Base-by-base conservation (phyloP, 1,140 invertebrate genomes). In the Hycleus phaleratus region DNA sequence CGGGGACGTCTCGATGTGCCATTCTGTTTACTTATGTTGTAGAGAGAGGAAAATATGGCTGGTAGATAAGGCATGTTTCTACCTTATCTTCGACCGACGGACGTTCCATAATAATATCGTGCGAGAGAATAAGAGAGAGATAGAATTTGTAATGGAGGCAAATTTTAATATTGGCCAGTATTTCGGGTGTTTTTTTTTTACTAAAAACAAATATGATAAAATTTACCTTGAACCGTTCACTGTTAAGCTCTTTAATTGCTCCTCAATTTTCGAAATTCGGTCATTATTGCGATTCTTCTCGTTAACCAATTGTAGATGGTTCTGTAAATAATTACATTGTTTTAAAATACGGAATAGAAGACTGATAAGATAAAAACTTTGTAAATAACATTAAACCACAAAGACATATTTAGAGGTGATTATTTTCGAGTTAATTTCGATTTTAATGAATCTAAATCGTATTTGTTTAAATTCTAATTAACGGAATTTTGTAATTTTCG, bases 281-380 rank as follows among this genome's bases (percentile, higher is more conserved):
- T 73, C 72, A 49, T 67, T 73, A 44, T 70, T 65, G 26, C 68
- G 64, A 52, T 66, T 65, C 56, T 71, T 72, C 43, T 73, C 72
- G 2, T 59, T 56, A 24, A 66, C 60, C 42, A 72, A 40, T 48
- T 69, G 69, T 43, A 73, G 45, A 40, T 72, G 72, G 54, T 68
- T 72, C 72, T 73, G 67, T 32, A 72, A 71, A 51, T 9, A 46
- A 56, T 49, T 10, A 61, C 55, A 40, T 43, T 2, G 42, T 11
- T 42, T 32, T 32, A 32, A 32, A 32, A 18, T 18, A 18, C 1
- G 18, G 18, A 3, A 32, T 32, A 32, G 32, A 32, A 32, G 7
- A 32, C 4, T 7, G 32, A 32, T 32, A 32, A 32, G 32, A 32
- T 32, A 32, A 32, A 45, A 53, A 53, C 43, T 8, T 4, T 44